Percentiles rank a stretch among this genome's conserved stretches.
These are phyloP conservation scores for Todiramphus saurophagus DNA, from an alignment of 2,113 vertebrate species.

Conservation along the genomic window DNA sequence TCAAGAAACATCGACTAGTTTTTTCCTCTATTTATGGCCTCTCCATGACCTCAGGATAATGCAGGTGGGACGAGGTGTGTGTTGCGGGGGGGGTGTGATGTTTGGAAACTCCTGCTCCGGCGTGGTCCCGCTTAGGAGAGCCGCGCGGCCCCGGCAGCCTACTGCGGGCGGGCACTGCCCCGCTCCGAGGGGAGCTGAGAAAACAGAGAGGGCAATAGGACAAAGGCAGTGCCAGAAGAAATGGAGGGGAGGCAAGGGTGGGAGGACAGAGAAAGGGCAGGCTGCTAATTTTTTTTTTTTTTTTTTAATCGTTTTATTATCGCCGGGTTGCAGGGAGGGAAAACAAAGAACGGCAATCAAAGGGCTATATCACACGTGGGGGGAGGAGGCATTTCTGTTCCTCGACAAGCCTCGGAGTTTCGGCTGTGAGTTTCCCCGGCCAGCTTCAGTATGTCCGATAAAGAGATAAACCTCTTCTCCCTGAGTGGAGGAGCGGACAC, in stretches of 20 bases:
- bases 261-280: background rate
- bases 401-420: background rate
- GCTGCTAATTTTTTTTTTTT: background rate
- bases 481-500: background rate
- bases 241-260: background rate
- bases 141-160: background rate
- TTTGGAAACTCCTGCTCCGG: background rate
- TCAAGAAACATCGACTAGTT: background rate
- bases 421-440: background rate
- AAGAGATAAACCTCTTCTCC: background rate
- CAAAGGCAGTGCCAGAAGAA: background rate
- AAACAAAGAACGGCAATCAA: conserved; percentile 19
- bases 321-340: background rate
- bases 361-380: background rate
- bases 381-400: background rate
- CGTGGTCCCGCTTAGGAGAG: background rate
- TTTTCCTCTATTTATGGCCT: background rate
- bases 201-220: background rate
- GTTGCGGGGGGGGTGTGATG: too few species aligned
- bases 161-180: background rate
- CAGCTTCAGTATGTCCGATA: background rate
- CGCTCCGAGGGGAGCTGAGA: accelerated
- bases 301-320: conserved; percentile 27
- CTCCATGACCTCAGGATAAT: accelerated
- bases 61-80: too few species aligned